Evolutionary conservation across 92 coral and sea anemone genomes (phyloP).

Genomic region (Parazoanthus darwini): DNA sequence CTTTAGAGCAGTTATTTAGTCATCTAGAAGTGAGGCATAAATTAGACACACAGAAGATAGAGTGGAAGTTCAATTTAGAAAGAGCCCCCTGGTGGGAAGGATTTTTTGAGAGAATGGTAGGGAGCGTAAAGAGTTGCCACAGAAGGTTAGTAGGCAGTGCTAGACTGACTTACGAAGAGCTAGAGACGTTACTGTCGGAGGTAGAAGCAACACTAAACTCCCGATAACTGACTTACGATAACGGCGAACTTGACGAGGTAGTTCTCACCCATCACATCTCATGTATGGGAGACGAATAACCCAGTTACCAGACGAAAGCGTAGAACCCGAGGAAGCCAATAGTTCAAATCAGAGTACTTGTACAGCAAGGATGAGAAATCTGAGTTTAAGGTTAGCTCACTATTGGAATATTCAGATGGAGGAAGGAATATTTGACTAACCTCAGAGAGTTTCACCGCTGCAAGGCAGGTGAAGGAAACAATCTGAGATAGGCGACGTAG

Average conservation of each 20-base stretch:
- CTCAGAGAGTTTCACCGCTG: neutral
- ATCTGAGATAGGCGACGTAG: neutral
- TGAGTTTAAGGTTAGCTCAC: neutral
- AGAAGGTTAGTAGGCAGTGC: constrained; percentile 27
- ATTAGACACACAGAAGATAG: too few species aligned
- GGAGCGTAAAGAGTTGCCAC: constrained; percentile 25
- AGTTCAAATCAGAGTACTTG: neutral
- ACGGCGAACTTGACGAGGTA: constrained; percentile 22
- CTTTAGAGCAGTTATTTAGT: too few species aligned
- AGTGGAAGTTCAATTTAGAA: too few species aligned
- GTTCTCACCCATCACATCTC: constrained; percentile 29
- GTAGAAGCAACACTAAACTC: constrained; percentile 8
- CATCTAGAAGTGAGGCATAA: too few species aligned
- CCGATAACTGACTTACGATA: neutral
- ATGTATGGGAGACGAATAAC: constrained; percentile 25
- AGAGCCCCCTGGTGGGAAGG: too few species aligned
- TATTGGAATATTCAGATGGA: neutral
- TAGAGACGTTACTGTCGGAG: neutral
- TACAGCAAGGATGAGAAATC: neutral
- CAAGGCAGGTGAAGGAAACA: neutral
- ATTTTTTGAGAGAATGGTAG: too few species aligned
- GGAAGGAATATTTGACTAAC: neutral
- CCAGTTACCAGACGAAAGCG: neutral
- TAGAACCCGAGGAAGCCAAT: constrained; percentile 1
- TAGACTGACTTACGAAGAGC: constrained; percentile 32